phyloP scores from a whole-genome alignment of 2,797 vertebrate genomes.

The Pangasius djambal region DNA sequence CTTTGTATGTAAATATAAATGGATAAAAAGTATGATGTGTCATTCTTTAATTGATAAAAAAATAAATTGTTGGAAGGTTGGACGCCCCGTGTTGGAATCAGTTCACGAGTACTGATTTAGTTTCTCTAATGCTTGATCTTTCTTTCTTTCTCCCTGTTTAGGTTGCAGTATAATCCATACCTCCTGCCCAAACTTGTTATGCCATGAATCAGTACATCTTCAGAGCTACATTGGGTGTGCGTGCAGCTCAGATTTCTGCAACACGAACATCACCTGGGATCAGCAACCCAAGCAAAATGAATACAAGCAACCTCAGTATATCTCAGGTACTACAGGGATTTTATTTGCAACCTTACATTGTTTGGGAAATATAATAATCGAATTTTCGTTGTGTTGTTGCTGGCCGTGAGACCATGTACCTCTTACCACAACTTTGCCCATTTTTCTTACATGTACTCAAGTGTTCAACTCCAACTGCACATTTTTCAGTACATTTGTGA shows the following conservation, averaged over 20 bases:
- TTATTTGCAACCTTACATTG: neutral
- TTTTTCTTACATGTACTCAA: too few species aligned
- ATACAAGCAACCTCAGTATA: neutral
- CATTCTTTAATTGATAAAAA: too few species aligned
- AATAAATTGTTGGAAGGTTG: too few species aligned
- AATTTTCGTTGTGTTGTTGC: neutral
- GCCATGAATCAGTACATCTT: neutral
- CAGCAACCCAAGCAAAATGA: neutral
- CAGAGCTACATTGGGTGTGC: conserved; percentile 23
- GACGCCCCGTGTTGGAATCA: neutral
- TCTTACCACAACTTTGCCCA: neutral
- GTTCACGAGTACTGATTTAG: neutral
- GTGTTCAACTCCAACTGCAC: too few species aligned
- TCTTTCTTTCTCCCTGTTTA: neutral
- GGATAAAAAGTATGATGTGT: neutral
- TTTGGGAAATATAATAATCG: neutral
- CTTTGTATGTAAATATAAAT: neutral
- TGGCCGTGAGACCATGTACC: neutral
- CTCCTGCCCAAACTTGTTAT: conserved; percentile 12
- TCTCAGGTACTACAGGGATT: neutral
- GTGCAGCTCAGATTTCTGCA: conserved; percentile 41
- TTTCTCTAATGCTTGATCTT: neutral
- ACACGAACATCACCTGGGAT: conserved; percentile 28
- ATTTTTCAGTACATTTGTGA: too few species aligned
- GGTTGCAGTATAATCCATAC: conserved; percentile 18